A percentile compares a stretch with the other conserved stretches of the same genome.
Conservation (phyloP, 2,888 invertebrate species). For the Nomada lathburiana region DNA sequence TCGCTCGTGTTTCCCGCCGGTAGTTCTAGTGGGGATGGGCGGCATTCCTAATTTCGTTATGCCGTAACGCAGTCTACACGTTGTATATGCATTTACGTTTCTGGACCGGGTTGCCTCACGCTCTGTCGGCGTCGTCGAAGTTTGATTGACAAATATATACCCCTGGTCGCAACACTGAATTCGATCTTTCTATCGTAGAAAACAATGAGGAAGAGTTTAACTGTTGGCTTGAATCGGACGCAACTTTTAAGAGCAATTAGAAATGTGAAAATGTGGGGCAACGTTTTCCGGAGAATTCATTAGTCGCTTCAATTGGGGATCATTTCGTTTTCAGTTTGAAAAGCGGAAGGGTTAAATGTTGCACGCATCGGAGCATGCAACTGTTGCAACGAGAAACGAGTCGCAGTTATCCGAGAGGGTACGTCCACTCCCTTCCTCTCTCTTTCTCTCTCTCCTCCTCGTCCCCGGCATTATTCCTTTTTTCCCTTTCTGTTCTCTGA, state of each 20-base stretch:
- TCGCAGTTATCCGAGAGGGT: conserved; percentile 15
- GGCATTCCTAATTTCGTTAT: conserved; percentile 62
- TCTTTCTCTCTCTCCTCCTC: conserved; percentile 1
- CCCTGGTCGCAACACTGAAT: background rate
- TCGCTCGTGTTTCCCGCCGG: conserved; percentile 52
- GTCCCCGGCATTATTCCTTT: conserved; percentile 25
- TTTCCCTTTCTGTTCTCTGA: conserved; percentile 58
- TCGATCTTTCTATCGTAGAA: too few species aligned
- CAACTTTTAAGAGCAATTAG: too few species aligned
- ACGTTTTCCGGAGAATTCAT: too few species aligned
- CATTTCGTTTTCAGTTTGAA: too few species aligned
- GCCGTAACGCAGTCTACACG: conserved; percentile 40
- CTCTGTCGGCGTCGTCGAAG: conserved; percentile 24
- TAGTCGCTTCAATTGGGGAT: too few species aligned
- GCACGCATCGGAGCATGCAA: conserved; percentile 1
- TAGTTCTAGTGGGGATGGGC: conserved; percentile 10
- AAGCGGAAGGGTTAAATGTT: background rate
- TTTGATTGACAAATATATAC: conserved; percentile 42
- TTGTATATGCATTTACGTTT: conserved; percentile 12
- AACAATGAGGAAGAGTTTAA: too few species aligned
- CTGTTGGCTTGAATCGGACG: too few species aligned
- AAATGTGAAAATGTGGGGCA: too few species aligned
- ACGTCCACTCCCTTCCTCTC: conserved; percentile 21
- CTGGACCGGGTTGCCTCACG: conserved; percentile 4
- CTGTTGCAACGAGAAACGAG: conserved; percentile 15